Evolutionary conservation across 2,797 vertebrate genomes (phyloP).

Genomic region (Cyclura pinguis): DNA sequence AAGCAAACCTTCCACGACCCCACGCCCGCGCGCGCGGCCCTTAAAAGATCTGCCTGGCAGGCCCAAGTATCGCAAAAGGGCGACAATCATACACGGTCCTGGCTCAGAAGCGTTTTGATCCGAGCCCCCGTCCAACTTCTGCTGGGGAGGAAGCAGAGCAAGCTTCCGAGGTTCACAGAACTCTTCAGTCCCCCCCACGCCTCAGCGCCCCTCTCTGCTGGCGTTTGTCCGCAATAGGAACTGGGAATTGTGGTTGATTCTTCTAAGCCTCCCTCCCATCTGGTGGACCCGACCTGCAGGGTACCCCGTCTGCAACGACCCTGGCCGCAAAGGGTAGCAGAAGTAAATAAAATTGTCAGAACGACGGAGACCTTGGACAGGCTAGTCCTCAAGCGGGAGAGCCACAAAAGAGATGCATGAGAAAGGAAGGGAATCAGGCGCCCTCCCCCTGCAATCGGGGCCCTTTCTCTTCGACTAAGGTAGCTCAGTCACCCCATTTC

Average conservation of each 20-base stretch:
- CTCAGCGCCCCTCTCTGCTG: too few species aligned
- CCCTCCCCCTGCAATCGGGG: not conserved
- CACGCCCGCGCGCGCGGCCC: not conserved
- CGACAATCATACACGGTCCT: accelerated
- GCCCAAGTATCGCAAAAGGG: not conserved
- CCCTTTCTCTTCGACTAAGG: not conserved
- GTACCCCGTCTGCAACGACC: not conserved
- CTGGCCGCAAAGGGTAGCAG: not conserved
- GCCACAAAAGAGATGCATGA: too few species aligned
- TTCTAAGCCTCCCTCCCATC: not conserved
- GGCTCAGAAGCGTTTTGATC: not conserved
- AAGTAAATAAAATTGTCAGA: not conserved
- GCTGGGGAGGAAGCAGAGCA: not conserved
- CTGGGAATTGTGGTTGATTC: too few species aligned
- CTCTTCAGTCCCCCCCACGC: not conserved
- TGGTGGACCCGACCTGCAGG: too few species aligned
- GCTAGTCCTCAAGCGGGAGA: not conserved
- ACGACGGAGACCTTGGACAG: too few species aligned
- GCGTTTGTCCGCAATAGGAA: not conserved
- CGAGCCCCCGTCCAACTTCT: too few species aligned
- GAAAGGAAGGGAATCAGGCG: too few species aligned
- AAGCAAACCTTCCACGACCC: too few species aligned
- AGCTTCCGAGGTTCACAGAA: not conserved
- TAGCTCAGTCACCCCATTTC: not conserved
- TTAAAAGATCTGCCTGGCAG: not conserved